A percentile compares a stretch with the other conserved stretches of the same genome.
Evolutionary conservation across 92 coral and sea anemone species (phyloP).

Genomic region (Umimayanthus chanpuru): DNA sequence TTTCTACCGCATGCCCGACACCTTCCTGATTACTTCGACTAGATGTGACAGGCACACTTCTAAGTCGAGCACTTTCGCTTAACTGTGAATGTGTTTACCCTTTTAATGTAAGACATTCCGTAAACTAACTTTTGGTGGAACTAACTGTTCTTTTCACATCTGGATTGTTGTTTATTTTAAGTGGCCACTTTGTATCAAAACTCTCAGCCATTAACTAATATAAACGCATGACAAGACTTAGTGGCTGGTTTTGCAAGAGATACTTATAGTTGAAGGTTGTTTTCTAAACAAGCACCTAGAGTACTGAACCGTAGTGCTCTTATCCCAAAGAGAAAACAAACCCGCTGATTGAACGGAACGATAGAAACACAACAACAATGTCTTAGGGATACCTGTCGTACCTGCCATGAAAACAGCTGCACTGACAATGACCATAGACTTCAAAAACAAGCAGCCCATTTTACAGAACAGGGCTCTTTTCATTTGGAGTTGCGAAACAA

Average conservation of each 20-base stretch:
- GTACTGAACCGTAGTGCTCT: not conserved
- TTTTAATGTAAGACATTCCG: not conserved
- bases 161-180: not conserved
- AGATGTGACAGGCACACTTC: not conserved
- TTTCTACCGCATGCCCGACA: too few relatives aligned
- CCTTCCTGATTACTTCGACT: not conserved
- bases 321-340: not conserved
- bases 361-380: conserved; percentile 9
- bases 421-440: not conserved
- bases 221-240: not conserved
- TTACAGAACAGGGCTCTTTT: not conserved
- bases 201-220: not conserved
- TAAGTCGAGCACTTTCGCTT: too few relatives aligned
- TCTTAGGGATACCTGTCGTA: conserved; percentile 18
- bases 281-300: not conserved
- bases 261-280: not conserved
- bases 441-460: conserved; percentile 13
- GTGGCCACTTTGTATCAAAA: not conserved
- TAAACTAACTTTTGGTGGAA: not conserved
- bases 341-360: not conserved
- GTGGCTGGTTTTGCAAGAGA: not conserved
- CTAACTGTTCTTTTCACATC: not conserved
- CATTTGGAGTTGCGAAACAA: not conserved
- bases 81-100: not conserved
- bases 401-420: conserved; percentile 1